A percentile compares a stretch with the other conserved stretches of the same genome.
Conservation (phyloP, 2,888 invertebrate genomes). For the Macrophya annulata region DNA sequence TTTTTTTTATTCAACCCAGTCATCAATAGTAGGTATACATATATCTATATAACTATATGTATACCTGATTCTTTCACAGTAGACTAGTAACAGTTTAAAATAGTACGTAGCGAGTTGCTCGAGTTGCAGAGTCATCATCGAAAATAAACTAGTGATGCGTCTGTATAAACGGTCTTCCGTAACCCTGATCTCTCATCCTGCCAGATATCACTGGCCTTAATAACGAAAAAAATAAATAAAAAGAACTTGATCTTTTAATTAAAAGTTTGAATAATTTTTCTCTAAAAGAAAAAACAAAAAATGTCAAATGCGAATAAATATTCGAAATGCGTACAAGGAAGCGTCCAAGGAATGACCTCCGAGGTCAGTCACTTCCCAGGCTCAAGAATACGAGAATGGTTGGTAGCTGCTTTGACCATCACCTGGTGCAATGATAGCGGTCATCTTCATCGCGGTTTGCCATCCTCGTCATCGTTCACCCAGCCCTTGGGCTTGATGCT, state of each 20-base stretch:
- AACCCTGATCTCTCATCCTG: constrained; percentile 32
- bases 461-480: constrained; percentile 44
- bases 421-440: constrained; percentile 26
- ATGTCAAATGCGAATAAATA: constrained; percentile 65
- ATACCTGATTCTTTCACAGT: neutral
- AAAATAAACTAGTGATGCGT: constrained; percentile 64
- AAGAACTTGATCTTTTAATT: neutral
- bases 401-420: neutral
- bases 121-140: constrained; percentile 61
- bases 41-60: too few relatives aligned
- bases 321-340: constrained; percentile 72
- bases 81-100: constrained; percentile 59
- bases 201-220: neutral
- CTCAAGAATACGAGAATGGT: constrained; percentile 45
- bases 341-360: constrained; percentile 64
- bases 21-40: neutral
- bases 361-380: constrained; percentile 75
- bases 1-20: neutral
- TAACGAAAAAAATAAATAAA: neutral
- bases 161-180: constrained; percentile 42
- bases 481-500: constrained; percentile 28
- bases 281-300: constrained; percentile 49
- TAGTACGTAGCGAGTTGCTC: constrained; percentile 53
- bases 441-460: constrained; percentile 5
- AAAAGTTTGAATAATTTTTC: neutral